phyloP scores from a whole-genome alignment of 2,797 vertebrate genomes.

The Arnoldichthys spilopterus region DNA sequence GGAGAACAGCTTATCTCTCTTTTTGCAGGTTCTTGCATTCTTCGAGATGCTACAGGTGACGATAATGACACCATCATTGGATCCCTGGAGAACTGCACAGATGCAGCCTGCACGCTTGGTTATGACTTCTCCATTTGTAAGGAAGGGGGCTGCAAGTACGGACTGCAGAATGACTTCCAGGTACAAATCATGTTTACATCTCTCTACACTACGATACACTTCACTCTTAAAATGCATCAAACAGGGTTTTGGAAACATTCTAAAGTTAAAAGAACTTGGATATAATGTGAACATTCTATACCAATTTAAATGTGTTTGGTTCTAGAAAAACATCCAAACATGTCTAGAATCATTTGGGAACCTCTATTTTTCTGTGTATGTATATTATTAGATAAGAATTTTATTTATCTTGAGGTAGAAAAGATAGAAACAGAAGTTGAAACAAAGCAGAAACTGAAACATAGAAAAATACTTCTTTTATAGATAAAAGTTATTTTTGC shows the following conservation, averaged over 20 bases:
- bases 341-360: too few relatives aligned
- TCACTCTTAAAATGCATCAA: background rate
- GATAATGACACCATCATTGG: slow-evolving; percentile 84
- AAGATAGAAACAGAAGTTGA: too few relatives aligned
- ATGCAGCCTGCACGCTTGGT: slow-evolving; percentile 90
- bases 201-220: too few relatives aligned
- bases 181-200: slow-evolving; percentile 53
- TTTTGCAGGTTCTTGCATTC: slow-evolving; percentile 86
- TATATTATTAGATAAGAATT: too few relatives aligned
- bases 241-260: background rate
- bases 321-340: too few relatives aligned
- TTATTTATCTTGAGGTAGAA: too few relatives aligned
- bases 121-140: slow-evolving; percentile 94
- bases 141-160: slow-evolving; percentile 81
- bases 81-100: slow-evolving; percentile 86
- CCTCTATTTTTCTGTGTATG: too few relatives aligned
- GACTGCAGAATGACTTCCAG: slow-evolving; percentile 93
- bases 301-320: background rate
- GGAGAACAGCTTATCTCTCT: slow-evolving; percentile 2
- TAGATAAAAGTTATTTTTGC: too few relatives aligned
- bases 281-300: too few relatives aligned
- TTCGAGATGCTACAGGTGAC: slow-evolving; percentile 91
- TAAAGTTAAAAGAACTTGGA: background rate
- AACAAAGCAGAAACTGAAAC: too few relatives aligned
- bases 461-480: too few relatives aligned